These are phyloP conservation scores for Ricordea florida DNA, from an alignment of 92 coral and sea anemone species.

Conservation along the genomic window DNA sequence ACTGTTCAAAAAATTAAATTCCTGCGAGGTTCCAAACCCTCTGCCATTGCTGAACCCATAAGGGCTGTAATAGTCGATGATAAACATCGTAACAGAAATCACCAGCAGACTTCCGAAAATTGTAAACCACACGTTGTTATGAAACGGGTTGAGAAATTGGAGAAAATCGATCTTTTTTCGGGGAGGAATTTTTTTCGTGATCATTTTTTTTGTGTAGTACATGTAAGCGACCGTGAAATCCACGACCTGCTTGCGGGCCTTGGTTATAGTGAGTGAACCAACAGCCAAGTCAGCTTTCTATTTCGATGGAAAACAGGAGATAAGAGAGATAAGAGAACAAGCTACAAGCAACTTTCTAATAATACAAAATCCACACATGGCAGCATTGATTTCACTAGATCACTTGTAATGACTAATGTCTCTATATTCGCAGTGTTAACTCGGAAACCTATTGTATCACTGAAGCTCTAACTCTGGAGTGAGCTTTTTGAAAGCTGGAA, in stretches of 20 bases:
- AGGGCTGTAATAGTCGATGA: conserved; percentile 75
- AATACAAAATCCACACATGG: no score
- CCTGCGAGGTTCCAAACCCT: conserved; percentile 62
- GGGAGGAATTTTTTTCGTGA: conserved; percentile 39
- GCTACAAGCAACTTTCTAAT: no score
- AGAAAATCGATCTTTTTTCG: conserved; percentile 36
- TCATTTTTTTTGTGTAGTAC: conserved; percentile 70
- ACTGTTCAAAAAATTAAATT: conserved; percentile 74
- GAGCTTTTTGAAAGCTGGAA: no score
- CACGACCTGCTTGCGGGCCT: conserved; percentile 50
- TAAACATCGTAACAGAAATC: conserved; percentile 56
- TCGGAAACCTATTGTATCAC: no score
- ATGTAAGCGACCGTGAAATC: conserved; percentile 73
- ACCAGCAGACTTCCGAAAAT: conserved; percentile 65
- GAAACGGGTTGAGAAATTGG: conserved; percentile 85
- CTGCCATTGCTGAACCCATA: conserved; percentile 74
- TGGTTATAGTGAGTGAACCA: conserved; percentile 71
- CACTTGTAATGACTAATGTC: no score
- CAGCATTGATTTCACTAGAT: no score
- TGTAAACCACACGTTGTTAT: conserved; percentile 79
- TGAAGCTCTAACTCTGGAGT: no score
- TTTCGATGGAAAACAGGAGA: no score
- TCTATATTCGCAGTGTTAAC: no score
- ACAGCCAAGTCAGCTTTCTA: conserved; percentile 76
- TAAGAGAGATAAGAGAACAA: no score